phyloP scores from a whole-genome alignment of 1,140 invertebrate genomes.

The Atta cephalotes region DNA sequence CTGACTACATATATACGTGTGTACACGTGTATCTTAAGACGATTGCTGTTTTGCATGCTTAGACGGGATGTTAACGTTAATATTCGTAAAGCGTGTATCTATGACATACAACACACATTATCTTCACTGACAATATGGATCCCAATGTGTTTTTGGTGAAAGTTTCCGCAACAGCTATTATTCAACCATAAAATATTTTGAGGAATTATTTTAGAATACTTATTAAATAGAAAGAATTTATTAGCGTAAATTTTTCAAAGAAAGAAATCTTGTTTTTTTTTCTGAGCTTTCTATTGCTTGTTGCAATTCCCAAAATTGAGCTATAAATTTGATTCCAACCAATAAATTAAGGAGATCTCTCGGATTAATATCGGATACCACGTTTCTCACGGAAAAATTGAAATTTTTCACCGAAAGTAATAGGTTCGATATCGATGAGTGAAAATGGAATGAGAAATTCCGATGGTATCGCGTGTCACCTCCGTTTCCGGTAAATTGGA shows the following conservation, averaged over 20 bases:
- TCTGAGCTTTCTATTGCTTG: not conserved
- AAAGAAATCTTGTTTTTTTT: not conserved
- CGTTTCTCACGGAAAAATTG: slow-evolving; percentile 41
- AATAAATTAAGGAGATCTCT: not conserved
- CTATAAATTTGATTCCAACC: not conserved
- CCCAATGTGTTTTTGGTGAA: not conserved
- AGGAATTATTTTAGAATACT: not conserved
- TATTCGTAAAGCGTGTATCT: slow-evolving; percentile 46
- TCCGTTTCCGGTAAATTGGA: slow-evolving; percentile 52
- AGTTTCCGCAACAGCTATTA: not conserved
- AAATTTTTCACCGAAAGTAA: slow-evolving; percentile 25
- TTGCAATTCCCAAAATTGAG: not conserved
- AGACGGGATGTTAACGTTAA: slow-evolving; percentile 37
- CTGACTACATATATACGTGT: slow-evolving; percentile 60
- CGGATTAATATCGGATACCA: slow-evolving; percentile 1
- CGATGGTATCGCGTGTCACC: slow-evolving; percentile 46
- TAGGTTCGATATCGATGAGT: slow-evolving; percentile 22
- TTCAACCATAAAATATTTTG: not conserved
- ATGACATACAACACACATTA: not conserved
- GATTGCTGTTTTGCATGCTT: slow-evolving; percentile 49
- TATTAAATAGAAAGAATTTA: not conserved
- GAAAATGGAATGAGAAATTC: slow-evolving; percentile 40
- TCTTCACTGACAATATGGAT: not conserved
- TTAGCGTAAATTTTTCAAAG: not conserved
- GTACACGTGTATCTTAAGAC: slow-evolving; percentile 43